Conservation (phyloP, 2,888 invertebrate genomes). For the Furcula furcula region DNA sequence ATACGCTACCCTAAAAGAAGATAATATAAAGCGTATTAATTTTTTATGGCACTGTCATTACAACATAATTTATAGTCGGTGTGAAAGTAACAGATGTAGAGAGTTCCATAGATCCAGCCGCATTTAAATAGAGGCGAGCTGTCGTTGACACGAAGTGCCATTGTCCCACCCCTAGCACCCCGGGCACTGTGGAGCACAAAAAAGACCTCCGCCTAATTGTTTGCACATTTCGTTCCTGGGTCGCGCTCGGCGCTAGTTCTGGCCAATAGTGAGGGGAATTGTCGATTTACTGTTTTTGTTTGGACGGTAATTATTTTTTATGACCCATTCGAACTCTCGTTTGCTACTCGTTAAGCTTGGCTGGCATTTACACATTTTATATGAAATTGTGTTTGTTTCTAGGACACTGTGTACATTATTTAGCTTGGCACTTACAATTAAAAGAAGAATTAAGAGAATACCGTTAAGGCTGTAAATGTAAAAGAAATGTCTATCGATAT, state of each 20-base stretch:
- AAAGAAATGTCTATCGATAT: too few species aligned
- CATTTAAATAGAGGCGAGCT: constrained; percentile 59
- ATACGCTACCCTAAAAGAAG: too few species aligned
- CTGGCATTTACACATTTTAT: too few species aligned
- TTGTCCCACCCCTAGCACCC: constrained; percentile 55
- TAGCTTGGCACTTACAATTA: too few species aligned
- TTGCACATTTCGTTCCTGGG: constrained; percentile 72
- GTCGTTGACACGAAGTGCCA: constrained; percentile 68
- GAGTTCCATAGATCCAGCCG: constrained; percentile 48
- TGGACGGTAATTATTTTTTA: too few species aligned
- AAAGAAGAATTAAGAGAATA: too few species aligned
- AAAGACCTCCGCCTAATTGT: constrained; percentile 75
- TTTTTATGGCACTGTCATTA: constrained; percentile 37
- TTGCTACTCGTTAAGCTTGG: too few species aligned
- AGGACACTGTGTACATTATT: too few species aligned
- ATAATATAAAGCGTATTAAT: constrained; percentile 29
- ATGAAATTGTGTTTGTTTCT: too few species aligned
- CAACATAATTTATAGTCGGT: constrained; percentile 49
- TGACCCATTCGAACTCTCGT: too few species aligned
- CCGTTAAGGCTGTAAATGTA: too few species aligned
- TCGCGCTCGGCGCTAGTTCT: constrained; percentile 36
- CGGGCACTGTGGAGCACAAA: constrained; percentile 47
- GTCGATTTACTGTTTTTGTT: constrained; percentile 6
- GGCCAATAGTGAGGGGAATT: constrained; percentile 26
- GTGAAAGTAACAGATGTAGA: constrained; percentile 71